Conservation (phyloP, 2,113 vertebrate species). For the Syngnathus typhle region DNA sequence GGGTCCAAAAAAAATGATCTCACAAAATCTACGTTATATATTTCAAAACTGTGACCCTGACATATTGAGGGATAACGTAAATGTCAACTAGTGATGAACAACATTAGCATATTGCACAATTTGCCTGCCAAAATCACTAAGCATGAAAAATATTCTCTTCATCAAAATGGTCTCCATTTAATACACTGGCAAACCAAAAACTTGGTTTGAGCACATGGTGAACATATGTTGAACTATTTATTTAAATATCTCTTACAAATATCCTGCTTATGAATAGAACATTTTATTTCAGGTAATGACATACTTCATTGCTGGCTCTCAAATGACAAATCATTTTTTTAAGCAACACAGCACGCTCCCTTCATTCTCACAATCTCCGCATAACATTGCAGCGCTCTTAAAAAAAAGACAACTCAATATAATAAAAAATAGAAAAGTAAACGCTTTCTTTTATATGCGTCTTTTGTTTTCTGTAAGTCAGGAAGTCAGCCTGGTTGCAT, state of each 20-base stretch:
- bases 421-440: conserved; percentile 28
- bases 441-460: neutral
- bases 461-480: conserved; percentile 36
- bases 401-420: conserved; percentile 29
- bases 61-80: conserved; percentile 31
- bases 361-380: conserved; percentile 49
- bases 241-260: conserved; percentile 58
- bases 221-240: conserved; percentile 7
- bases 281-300: conserved; percentile 28
- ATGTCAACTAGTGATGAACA: conserved; percentile 20
- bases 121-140: conserved; percentile 26
- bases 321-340: conserved; percentile 27
- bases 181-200: conserved; percentile 47
- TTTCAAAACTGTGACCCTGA: conserved; percentile 30
- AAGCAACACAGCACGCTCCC: conserved; percentile 37
- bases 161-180: conserved; percentile 46
- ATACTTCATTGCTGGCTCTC: conserved; percentile 31
- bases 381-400: conserved; percentile 13
- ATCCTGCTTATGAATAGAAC: conserved; percentile 56
- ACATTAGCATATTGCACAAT: conserved; percentile 28
- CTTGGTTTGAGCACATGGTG: conserved; percentile 10
- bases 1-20: conserved; percentile 21
- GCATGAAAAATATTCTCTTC: conserved; percentile 40
- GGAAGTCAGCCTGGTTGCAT: conserved; percentile 35
- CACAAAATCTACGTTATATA: conserved; percentile 25